These are phyloP conservation scores for Steinernema carpocapsae DNA, from an alignment of 2,888 invertebrate species.

Conservation along the genomic window DNA sequence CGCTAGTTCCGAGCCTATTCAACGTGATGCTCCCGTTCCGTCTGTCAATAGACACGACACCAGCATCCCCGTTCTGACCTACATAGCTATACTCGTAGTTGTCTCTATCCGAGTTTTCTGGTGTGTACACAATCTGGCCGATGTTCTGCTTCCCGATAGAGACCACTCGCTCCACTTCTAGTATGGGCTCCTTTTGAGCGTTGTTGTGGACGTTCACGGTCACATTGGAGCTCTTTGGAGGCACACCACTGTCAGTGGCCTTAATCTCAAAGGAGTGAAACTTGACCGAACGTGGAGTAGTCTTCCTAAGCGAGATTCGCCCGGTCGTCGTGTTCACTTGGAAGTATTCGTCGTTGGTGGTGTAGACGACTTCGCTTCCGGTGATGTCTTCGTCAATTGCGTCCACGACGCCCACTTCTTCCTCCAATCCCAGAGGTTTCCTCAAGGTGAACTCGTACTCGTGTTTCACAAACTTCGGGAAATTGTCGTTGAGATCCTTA, in stretches of 20 bases:
- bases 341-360: background rate
- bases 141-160: background rate
- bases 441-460: conserved; percentile 21
- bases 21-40: background rate
- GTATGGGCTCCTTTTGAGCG: background rate
- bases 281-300: background rate
- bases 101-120: background rate
- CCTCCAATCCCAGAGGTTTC: background rate
- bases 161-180: background rate
- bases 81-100: background rate
- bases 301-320: background rate
- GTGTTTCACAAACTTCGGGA: conserved; percentile 50
- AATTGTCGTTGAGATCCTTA: conserved; percentile 59
- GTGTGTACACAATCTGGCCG: background rate
- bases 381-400: background rate
- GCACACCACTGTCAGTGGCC: background rate
- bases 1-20: background rate
- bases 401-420: background rate
- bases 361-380: background rate
- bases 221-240: background rate
- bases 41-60: background rate
- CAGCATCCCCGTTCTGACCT: background rate
- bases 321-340: background rate
- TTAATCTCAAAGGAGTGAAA: background rate
- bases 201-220: background rate